A percentile compares a stretch with the other conserved stretches of the same genome.
phyloP scores from a whole-genome alignment of 1,140 invertebrate species.

The Coptotermes formosanus region DNA sequence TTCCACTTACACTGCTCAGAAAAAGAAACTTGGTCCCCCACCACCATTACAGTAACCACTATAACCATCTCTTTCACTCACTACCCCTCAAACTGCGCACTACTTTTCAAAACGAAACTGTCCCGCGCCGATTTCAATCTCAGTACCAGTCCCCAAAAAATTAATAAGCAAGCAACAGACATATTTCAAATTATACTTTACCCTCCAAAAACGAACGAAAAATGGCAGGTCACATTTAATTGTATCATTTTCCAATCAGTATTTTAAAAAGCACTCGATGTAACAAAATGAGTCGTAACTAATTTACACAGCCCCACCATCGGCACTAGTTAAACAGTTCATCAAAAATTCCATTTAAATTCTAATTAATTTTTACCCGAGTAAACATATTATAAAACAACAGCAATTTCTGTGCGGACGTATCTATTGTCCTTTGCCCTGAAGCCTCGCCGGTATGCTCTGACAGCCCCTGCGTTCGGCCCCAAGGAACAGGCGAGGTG shows the following conservation, averaged over 20 bases:
- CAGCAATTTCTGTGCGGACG: not conserved
- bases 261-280: not conserved
- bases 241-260: constrained; percentile 19
- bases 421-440: not conserved
- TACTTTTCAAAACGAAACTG: constrained; percentile 28
- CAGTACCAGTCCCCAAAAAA: constrained; percentile 22
- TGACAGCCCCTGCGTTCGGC: not conserved
- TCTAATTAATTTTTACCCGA: constrained; percentile 19
- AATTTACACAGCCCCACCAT: constrained; percentile 4
- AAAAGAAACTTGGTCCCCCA: constrained; percentile 22
- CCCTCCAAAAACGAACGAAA: not conserved
- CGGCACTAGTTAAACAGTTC: not conserved
- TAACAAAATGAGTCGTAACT: constrained; percentile 4
- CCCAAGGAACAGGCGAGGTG: not conserved
- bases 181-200: constrained; percentile 14
- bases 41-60: not conserved
- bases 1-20: constrained; percentile 11
- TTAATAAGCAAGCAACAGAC: not conserved
- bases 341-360: constrained; percentile 20
- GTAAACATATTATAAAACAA: constrained; percentile 20
- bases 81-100: constrained; percentile 26
- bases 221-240: constrained; percentile 1
- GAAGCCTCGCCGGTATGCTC: not conserved
- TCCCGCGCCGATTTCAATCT: constrained; percentile 34
- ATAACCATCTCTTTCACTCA: constrained; percentile 1